These are phyloP conservation scores for Corbicula japonica DNA, from an alignment of 2,888 invertebrate genomes.

Conservation along the genomic window DNA sequence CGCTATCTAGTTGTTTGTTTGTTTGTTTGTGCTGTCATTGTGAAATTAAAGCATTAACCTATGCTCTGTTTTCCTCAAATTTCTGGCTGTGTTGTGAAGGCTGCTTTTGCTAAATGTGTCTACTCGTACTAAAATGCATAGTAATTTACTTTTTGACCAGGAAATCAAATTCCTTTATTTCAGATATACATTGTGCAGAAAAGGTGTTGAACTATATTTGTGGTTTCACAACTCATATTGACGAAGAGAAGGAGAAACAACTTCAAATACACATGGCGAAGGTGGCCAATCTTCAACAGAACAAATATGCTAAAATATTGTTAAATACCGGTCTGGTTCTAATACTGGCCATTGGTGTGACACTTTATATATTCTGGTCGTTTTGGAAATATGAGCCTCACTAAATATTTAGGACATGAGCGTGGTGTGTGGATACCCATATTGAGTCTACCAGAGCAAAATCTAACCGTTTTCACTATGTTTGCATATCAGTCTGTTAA, in stretches of 20 bases:
- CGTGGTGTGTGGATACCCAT: background rate
- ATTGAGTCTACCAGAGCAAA: background rate
- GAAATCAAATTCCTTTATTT: too few relatives aligned
- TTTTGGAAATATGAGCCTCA: conserved; percentile 69
- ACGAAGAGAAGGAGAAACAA: conserved; percentile 57
- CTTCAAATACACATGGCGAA: conserved; percentile 65
- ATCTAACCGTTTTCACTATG: background rate
- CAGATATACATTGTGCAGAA: conserved; percentile 34
- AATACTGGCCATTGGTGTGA: conserved; percentile 63
- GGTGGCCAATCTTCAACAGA: conserved; percentile 66
- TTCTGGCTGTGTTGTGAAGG: too few relatives aligned
- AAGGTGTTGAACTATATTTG: conserved; percentile 57
- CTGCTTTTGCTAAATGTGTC: too few relatives aligned
- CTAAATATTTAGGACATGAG: too few relatives aligned
- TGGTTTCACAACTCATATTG: conserved; percentile 54
- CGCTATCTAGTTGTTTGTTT: too few relatives aligned
- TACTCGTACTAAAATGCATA: too few relatives aligned
- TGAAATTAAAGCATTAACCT: too few relatives aligned
- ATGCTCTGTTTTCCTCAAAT: too few relatives aligned
- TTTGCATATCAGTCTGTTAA: background rate
- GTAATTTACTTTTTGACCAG: too few relatives aligned
- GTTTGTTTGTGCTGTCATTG: too few relatives aligned
- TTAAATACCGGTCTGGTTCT: conserved; percentile 64
- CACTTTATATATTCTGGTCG: conserved; percentile 70
- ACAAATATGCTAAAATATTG: conserved; percentile 49